Conservation (phyloP, 2,797 vertebrate genomes). For the Lagocephalus sceleratus region DNA sequence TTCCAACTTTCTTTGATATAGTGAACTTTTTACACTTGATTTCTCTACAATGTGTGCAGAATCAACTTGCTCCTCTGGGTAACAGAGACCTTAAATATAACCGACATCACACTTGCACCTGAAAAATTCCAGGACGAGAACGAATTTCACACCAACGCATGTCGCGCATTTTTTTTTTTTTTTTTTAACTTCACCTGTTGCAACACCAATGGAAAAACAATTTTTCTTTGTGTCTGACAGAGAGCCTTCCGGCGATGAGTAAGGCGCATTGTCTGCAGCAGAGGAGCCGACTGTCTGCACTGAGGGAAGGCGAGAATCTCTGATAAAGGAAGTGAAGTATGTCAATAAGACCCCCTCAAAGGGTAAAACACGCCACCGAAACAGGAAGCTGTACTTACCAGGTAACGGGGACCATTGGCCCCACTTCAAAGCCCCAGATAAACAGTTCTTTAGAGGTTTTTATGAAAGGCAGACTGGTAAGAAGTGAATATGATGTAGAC, state of each 20-base stretch:
- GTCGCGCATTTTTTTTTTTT: conserved; percentile 13
- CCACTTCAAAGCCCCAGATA: conserved; percentile 28
- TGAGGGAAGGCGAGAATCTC: conserved; percentile 32
- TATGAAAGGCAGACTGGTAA: conserved; percentile 40
- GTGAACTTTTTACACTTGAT: conserved; percentile 4
- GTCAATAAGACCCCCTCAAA: conserved; percentile 41
- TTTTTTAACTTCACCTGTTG: conserved; percentile 16
- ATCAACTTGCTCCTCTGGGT: background rate
- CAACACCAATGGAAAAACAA: conserved; percentile 30
- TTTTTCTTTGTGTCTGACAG: conserved; percentile 34
- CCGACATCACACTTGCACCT: background rate
- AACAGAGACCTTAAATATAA: conserved; percentile 4
- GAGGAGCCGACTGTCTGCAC: conserved; percentile 38
- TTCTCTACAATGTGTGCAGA: conserved; percentile 6
- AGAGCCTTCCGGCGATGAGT: conserved; percentile 40
- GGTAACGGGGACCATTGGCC: too few relatives aligned
- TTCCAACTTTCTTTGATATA: conserved; percentile 11
- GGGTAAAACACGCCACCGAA: too few relatives aligned
- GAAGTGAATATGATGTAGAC: conserved; percentile 27
- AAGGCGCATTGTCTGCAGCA: conserved; percentile 40
- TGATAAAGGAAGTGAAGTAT: conserved; percentile 28
- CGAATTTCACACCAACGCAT: conserved; percentile 27
- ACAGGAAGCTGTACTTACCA: too few relatives aligned
- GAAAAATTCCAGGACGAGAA: conserved; percentile 27
- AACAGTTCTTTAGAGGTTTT: conserved; percentile 36